phyloP scores from a whole-genome alignment of 2,797 vertebrate genomes.

The Diplodus sargus region DNA sequence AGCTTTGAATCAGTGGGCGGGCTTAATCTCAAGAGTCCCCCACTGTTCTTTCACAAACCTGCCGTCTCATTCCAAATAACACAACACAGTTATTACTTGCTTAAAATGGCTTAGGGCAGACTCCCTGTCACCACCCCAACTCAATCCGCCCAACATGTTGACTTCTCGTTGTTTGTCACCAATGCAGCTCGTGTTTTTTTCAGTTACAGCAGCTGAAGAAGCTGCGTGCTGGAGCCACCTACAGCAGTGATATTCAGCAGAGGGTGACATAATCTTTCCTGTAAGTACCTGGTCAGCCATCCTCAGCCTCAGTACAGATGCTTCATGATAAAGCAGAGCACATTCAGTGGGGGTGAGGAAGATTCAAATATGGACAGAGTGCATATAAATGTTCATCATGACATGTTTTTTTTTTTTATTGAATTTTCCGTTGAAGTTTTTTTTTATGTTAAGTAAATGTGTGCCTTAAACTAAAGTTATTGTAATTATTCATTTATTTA shows the following conservation, averaged over 20 bases:
- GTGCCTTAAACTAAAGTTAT: no score
- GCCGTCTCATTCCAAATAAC: conserved; percentile 15
- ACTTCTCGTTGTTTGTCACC: conserved; percentile 13
- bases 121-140: not conserved
- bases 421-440: no score
- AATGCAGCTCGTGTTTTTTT: not conserved
- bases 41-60: conserved; percentile 32
- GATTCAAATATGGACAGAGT: no score
- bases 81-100: conserved; percentile 37
- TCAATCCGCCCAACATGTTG: conserved; percentile 13
- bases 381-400: no score
- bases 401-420: no score
- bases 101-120: conserved; percentile 25
- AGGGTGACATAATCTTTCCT: conserved; percentile 18
- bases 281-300: not conserved
- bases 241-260: not conserved
- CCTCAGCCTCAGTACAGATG: conserved; percentile 7
- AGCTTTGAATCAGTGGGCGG: conserved; percentile 39
- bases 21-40: conserved; percentile 30
- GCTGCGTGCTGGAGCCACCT: not conserved
- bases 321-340: conserved; percentile 27
- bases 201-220: conserved; percentile 8
- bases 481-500: no score
- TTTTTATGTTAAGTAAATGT: no score
- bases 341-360: not conserved